These are phyloP conservation scores for Parazoanthus darwini DNA, from an alignment of 92 coral and sea anemone species.

Conservation along the genomic window DNA sequence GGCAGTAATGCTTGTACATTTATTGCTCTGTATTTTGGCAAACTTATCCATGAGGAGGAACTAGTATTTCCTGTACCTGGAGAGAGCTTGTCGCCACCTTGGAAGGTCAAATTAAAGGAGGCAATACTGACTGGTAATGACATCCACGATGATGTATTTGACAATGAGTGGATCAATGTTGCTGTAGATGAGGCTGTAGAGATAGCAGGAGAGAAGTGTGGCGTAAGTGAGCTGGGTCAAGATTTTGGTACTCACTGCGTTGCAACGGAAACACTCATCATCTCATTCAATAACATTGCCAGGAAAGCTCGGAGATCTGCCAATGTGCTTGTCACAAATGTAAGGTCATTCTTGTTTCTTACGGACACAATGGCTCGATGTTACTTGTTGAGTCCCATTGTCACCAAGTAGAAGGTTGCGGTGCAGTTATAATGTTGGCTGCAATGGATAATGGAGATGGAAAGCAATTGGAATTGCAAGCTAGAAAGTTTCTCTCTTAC, in stretches of 20 bases:
- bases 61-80: neutral
- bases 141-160: neutral
- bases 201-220: neutral
- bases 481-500: too few species aligned
- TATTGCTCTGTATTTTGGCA: neutral
- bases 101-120: neutral
- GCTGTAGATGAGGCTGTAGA: neutral
- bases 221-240: neutral
- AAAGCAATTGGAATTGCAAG: neutral
- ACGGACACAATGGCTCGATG: constrained; percentile 6
- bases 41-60: neutral
- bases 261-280: neutral
- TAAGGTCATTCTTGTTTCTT: neutral
- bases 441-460: neutral
- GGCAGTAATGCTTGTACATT: neutral
- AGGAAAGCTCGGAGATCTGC: neutral
- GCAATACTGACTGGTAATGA: neutral
- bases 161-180: neutral
- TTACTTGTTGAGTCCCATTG: neutral
- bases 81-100: neutral
- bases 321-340: neutral
- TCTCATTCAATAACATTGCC: neutral
- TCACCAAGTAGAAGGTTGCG: neutral
- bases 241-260: neutral
- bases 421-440: neutral